A percentile compares a stretch with the other conserved stretches of the same genome.
Conservation (phyloP, 1,140 invertebrate genomes). For the Nasonia vitripennis region DNA sequence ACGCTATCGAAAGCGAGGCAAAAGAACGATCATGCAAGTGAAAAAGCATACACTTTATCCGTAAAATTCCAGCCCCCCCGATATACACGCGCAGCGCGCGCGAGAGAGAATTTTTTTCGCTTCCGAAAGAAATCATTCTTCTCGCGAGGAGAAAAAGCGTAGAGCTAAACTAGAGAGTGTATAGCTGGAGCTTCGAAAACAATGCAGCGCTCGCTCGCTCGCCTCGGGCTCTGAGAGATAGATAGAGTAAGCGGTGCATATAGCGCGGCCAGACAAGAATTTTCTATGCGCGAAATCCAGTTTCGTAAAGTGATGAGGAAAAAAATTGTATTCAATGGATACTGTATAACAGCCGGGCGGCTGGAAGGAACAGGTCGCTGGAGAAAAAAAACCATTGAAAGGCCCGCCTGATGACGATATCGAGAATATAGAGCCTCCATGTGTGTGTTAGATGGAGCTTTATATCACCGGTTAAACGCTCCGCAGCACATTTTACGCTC, state of each 20-base stretch:
- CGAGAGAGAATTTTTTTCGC: neutral
- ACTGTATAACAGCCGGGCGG: neutral
- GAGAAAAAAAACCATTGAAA: conserved; percentile 9
- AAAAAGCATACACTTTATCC: neutral
- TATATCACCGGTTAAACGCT: neutral
- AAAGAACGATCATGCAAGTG: neutral
- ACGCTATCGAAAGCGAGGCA: neutral
- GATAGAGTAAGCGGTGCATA: neutral
- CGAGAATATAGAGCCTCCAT: neutral
- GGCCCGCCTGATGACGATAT: neutral
- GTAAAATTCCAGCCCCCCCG: neutral
- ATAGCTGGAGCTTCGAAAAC: neutral
- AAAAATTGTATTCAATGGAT: neutral
- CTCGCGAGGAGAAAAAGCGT: neutral
- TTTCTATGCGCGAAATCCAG: conserved; percentile 10
- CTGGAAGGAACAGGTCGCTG: neutral
- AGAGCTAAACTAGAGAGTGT: neutral
- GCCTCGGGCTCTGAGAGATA: neutral
- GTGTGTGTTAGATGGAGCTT: neutral
- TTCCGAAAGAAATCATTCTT: conserved; percentile 15
- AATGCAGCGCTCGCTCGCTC: neutral
- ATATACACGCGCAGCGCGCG: neutral
- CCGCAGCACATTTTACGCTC: neutral
- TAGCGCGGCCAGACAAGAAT: neutral
- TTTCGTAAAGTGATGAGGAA: neutral